A percentile compares a stretch with the other conserved stretches of the same genome.
phyloP scores from a whole-genome alignment of 2,113 vertebrate genomes.

The Xyliphius kryptos region DNA sequence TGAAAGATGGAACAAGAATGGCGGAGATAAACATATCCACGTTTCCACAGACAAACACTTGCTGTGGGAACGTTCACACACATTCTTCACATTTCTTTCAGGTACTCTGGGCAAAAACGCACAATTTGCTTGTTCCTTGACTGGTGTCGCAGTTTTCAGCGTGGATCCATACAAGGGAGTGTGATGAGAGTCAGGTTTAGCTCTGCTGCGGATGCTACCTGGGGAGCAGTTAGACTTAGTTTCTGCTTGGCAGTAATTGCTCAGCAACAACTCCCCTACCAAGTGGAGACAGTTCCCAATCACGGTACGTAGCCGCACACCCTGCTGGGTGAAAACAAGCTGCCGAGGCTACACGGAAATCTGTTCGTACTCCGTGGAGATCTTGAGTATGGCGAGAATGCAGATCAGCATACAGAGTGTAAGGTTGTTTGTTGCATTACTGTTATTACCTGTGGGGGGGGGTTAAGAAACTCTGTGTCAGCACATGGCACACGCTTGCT shows the following conservation, averaged over 20 bases:
- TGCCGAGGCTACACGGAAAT: conserved; percentile 22
- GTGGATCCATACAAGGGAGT: conserved; percentile 17
- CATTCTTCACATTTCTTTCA: too few relatives aligned
- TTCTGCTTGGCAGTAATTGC: conserved; percentile 46
- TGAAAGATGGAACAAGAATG: too few relatives aligned
- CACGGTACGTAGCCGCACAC: conserved; percentile 19
- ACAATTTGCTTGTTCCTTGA: conserved; percentile 30
- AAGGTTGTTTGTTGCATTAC: too few relatives aligned
- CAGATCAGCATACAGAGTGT: too few relatives aligned
- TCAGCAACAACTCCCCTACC: conserved; percentile 39
- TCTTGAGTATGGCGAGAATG: too few relatives aligned
- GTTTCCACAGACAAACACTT: too few relatives aligned
- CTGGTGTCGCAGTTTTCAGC: conserved; percentile 22
- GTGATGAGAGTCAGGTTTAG: conserved; percentile 38
- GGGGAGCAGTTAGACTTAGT: conserved; percentile 38
- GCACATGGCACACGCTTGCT: too few relatives aligned
- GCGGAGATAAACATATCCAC: too few relatives aligned
- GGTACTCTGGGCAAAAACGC: too few relatives aligned
- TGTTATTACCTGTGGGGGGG: too few relatives aligned
- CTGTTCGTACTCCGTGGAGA: conserved; percentile 17
- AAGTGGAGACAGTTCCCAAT: conserved; percentile 31
- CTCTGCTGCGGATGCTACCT: conserved; percentile 35
- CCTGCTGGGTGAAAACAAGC: conserved; percentile 43
- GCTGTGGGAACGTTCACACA: too few relatives aligned
- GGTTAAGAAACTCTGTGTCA: too few relatives aligned